Evolutionary conservation across 2,888 invertebrate genomes (phyloP).

Genomic region (Alviniconcha strummeri): DNA sequence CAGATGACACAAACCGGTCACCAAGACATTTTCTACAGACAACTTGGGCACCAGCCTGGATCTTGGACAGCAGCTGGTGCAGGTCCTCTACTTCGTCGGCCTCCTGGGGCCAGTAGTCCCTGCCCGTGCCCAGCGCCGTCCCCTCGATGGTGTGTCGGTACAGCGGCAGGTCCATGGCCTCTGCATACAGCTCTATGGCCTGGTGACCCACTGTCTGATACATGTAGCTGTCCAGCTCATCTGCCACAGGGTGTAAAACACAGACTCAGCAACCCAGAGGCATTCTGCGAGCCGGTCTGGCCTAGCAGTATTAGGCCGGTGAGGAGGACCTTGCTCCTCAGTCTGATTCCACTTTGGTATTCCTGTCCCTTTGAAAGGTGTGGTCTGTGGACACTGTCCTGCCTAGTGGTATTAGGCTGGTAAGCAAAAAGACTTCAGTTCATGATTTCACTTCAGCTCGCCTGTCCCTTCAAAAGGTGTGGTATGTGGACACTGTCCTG

Average conservation of each 20-base stretch:
- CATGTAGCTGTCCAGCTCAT: slow-evolving; percentile 97
- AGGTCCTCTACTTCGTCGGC: slow-evolving; percentile 94
- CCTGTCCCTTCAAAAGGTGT: too few relatives aligned
- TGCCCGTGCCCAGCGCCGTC: slow-evolving; percentile 84
- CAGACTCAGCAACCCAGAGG: too few relatives aligned
- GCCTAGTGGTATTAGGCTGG: too few relatives aligned
- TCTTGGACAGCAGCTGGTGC: slow-evolving; percentile 84
- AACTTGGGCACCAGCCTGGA: slow-evolving; percentile 78
- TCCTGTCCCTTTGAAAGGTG: too few relatives aligned
- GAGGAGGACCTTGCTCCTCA: neutral
- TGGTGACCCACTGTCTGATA: slow-evolving; percentile 99
- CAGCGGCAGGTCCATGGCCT: slow-evolving; percentile 94
- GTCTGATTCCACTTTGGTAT: too few relatives aligned
- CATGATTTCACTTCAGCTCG: too few relatives aligned
- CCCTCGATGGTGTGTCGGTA: slow-evolving; percentile 90
- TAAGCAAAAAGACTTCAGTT: too few relatives aligned
- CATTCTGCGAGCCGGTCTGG: too few relatives aligned
- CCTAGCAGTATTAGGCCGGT: neutral
- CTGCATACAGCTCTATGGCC: slow-evolving; percentile 91
- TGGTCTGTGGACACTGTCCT: too few relatives aligned
- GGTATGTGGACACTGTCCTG: too few relatives aligned
- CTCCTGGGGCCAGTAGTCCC: slow-evolving; percentile 77
- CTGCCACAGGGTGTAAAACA: slow-evolving; percentile 44
- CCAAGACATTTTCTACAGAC: too few relatives aligned
- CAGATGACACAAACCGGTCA: too few relatives aligned